A percentile compares a stretch with the other conserved stretches of the same genome.
phyloP scores from a whole-genome alignment of 2,797 vertebrate genomes.

The Falco novaeseelandiae region DNA sequence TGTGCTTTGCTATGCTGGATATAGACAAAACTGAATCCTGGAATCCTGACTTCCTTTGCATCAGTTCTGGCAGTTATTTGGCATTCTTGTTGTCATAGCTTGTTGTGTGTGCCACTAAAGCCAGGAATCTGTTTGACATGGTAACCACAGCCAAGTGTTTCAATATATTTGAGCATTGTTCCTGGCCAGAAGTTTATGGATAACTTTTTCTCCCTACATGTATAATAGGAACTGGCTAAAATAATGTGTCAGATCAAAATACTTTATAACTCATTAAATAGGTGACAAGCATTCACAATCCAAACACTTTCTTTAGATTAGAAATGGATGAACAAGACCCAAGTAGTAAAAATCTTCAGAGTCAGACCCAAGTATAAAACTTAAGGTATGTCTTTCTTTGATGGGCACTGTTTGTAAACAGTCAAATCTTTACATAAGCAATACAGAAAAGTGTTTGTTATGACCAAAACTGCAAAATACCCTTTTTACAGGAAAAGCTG shows the following conservation, averaged over 20 bases:
- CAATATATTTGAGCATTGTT: not conserved
- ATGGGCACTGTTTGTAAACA: not conserved
- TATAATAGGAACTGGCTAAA: not conserved
- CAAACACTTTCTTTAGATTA: not conserved
- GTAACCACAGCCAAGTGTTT: not conserved
- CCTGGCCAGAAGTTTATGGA: not conserved
- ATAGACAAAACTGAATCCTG: not conserved
- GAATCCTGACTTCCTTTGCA: not conserved
- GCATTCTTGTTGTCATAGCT: not conserved
- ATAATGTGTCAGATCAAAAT: not conserved
- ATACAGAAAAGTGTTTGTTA: not conserved
- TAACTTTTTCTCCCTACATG: not conserved
- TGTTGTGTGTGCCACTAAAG: not conserved
- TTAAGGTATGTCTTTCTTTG: not conserved
- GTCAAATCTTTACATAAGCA: not conserved
- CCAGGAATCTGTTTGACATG: not conserved
- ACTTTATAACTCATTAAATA: not conserved
- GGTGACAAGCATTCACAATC: not conserved
- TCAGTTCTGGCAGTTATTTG: not conserved
- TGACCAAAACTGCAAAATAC: not conserved
- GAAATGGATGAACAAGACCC: not conserved
- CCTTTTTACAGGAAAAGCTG: not conserved
- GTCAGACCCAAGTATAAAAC: not conserved
- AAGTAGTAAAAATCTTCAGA: not conserved
- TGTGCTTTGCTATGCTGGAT: not conserved